These are phyloP conservation scores for Tupiocoris notatus DNA, from an alignment of 2,888 invertebrate species.

Conservation along the genomic window DNA sequence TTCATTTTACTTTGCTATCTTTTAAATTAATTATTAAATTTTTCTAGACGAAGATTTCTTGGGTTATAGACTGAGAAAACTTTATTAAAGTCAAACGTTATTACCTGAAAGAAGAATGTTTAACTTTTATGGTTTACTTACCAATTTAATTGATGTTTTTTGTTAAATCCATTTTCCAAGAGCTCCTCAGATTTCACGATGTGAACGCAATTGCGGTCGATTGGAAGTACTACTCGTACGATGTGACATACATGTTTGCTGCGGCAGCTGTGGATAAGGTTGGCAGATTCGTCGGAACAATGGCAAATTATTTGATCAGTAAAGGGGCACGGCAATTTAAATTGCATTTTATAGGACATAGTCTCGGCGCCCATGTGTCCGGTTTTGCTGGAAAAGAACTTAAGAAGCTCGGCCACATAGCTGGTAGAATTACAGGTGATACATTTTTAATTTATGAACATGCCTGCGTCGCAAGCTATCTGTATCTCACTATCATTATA, in stretches of 20 bases:
- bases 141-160: too few species aligned
- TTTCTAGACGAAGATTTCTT: too few species aligned
- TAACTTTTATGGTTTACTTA: too few species aligned
- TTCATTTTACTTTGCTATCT: too few species aligned
- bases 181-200: conserved; percentile 13
- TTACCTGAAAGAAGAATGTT: too few species aligned
- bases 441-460: too few species aligned
- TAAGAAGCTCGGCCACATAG: conserved; percentile 6
- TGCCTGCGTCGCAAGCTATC: too few species aligned
- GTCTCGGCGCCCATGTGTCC: conserved; percentile 46
- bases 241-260: conserved; percentile 24
- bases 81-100: too few species aligned
- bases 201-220: conserved; percentile 45
- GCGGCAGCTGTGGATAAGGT: conserved; percentile 17
- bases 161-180: too few species aligned
- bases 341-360: conserved; percentile 40
- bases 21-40: too few species aligned
- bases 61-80: too few species aligned
- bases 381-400: conserved; percentile 43
- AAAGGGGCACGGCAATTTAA: background rate
- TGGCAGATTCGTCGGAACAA: conserved; percentile 35
- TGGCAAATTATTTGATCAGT: conserved; percentile 41
- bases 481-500: too few species aligned
- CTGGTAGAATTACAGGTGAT: conserved; percentile 25
- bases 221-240: conserved; percentile 39